Evolutionary conservation across 2,113 vertebrate genomes (phyloP), one percentile per base, ranked within the genome.

Genomic region (Corythaixoides concolor): DNA sequence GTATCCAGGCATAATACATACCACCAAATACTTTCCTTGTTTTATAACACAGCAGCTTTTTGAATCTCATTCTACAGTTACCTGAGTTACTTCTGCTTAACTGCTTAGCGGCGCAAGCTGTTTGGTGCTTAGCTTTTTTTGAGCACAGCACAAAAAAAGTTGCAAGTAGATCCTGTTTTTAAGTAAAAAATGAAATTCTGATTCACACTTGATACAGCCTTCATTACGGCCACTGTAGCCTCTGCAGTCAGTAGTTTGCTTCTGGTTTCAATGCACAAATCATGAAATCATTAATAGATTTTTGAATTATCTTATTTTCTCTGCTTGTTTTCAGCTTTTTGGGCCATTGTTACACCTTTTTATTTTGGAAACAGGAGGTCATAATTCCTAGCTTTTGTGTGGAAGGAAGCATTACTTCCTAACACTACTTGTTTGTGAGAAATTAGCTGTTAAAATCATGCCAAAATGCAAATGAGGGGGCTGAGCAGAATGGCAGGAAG

Each of bases 381-480:
- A 4, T 21, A 30, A 89, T 76, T 90, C 74, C 77, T 75, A 62
- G 80, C 45, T 85, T 79, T 79, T 72, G 11, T 55, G 50, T 66
- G 49, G 72, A 96, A 95, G 66, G 66, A 95, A 94, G 49, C 50
- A 49, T 64, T 89, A 72, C 79, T 84, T 95, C 64, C 85, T 73
- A 96, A 93, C 74, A 74, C 70, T 80, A 73, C 81, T 69, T 83
- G 45, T 88, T 95, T 95, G 87, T 92, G 77, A 85, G 67, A 93
- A 97, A 95, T 95, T 80, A 97, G 83, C 81, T 82, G 55, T 32
- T 89, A 95, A 95, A 95, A 74, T 93, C 66, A 89, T 63, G 67
- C 93, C 91, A 97, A 95, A 95, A 96, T 91, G 94, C 95, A 97
- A 97, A 95, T 88, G 86, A 94, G 41, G 28, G 70, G 86, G 55